Base-by-base conservation (phyloP, 2,797 vertebrate species). In the Aulostomus chinensis region DNA sequence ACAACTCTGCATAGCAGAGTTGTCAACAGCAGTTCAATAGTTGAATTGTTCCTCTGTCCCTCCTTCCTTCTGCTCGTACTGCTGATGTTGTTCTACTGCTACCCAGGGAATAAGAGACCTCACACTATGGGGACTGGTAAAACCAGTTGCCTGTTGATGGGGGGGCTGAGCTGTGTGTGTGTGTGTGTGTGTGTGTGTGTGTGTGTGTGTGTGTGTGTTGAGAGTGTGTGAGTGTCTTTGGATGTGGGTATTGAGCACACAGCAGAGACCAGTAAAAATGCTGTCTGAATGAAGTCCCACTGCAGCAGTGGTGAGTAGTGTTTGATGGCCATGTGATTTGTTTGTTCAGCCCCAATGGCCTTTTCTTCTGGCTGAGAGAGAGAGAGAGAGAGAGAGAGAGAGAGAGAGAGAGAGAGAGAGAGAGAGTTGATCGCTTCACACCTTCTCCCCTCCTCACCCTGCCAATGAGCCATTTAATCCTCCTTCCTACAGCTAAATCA, bases 391-490 rank as follows among this genome's bases (percentile, higher is more conserved):
- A 35, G 9, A 32, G 62, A 53, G 57, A 16, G 54, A 21, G 57
- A 45, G 41, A 37, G 47, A 33, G 53, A 36, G 47, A 53, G 72
- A 60, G 55, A 61, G 61, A 62, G 54, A 29, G 63, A 34, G 74
- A 46, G 75, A 55, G 68, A 68, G 62, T 58, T 56, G 88, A 89
- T 89, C 90, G 81, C 92, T 91, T 91, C 91, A 87, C 91, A 90
- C 91, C 91, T 93, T 89, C 90, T 91, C 89, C 88, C 86, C 91
- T 92, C 90, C 90, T 92, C 85, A 89, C 89, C 92, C 91, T 91
- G 90, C 93, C 93, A 95, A 94, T 95, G 94, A 96, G 90, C 91
- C 93, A 76, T 95, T 95, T 96, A 94, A 96, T 94, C 89, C 90
- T 90, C 83, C 83, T 84, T 89, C 87, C 88, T 91, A 88, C 89